Evolutionary conservation across 92 coral and sea anemone species (phyloP).

Genomic region (Meandrina meandrites): DNA sequence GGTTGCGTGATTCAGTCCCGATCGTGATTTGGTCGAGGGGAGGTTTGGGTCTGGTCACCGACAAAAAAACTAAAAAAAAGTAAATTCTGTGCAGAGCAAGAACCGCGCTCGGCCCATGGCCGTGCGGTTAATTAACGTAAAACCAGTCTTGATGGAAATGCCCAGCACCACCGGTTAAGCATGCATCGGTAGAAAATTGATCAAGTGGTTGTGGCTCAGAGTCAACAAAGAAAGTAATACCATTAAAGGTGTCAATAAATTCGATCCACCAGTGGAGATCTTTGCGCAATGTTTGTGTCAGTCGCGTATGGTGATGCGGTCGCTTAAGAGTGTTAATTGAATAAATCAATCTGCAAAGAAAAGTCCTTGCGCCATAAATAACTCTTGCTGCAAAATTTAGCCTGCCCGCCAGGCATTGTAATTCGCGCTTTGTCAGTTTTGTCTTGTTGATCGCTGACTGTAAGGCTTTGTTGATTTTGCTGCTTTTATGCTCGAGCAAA

Average conservation of each 20-base stretch:
- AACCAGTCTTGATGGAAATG: constrained; percentile 36
- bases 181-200: constrained; percentile 36
- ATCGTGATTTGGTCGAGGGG: too few species aligned
- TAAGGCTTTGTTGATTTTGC: too few species aligned
- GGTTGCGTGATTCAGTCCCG: too few species aligned
- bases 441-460: too few species aligned
- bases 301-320: constrained; percentile 25
- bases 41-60: too few species aligned
- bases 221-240: constrained; percentile 7
- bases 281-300: constrained; percentile 12
- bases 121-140: too few species aligned
- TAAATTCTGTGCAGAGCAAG: too few species aligned
- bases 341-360: constrained; percentile 31
- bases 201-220: background rate
- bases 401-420: constrained; percentile 29
- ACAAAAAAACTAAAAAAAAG: too few species aligned
- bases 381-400: constrained; percentile 39
- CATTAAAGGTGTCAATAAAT: constrained; percentile 29
- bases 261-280: constrained; percentile 41
- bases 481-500: constrained; percentile 12
- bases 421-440: too few species aligned
- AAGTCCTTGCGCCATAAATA: constrained; percentile 35
- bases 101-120: too few species aligned
- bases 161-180: constrained; percentile 34
- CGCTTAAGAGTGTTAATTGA: constrained; percentile 11